A percentile compares a stretch with the other conserved stretches of the same genome.
Conservation (phyloP, 2,888 invertebrate genomes). For the Aphrophora alni region DNA sequence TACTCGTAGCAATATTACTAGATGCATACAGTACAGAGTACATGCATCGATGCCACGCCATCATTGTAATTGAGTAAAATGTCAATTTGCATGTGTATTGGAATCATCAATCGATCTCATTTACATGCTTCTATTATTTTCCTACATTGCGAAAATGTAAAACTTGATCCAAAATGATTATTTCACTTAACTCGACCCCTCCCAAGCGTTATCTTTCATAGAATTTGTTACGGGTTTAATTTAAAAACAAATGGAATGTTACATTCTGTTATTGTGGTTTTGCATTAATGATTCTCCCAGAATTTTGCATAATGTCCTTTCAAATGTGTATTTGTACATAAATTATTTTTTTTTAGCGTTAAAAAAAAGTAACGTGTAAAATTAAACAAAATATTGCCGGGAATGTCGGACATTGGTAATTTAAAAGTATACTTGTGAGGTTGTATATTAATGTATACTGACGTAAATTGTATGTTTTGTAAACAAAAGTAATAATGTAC, state of each 20-base stretch:
- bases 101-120: constrained; percentile 49
- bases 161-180: constrained; percentile 26
- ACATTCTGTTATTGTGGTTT: not conserved
- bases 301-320: not conserved
- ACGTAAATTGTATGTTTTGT: no score
- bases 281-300: not conserved
- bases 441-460: no score
- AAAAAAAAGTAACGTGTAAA: no score
- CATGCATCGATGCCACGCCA: constrained; percentile 18
- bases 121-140: constrained; percentile 50
- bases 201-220: not conserved
- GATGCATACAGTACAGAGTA: no score
- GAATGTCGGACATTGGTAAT: no score
- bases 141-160: constrained; percentile 29
- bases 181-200: constrained; percentile 20
- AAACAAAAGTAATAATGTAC: no score
- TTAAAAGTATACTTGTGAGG: no score
- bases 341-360: no score
- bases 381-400: no score
- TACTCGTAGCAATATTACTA: not conserved
- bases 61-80: constrained; percentile 48
- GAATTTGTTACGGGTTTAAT: not conserved
- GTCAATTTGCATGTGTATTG: constrained; percentile 51
- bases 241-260: not conserved
- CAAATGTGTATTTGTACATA: no score